Evolutionary conservation across 2,888 invertebrate species (phyloP).

Genomic region (Patella caerulea): DNA sequence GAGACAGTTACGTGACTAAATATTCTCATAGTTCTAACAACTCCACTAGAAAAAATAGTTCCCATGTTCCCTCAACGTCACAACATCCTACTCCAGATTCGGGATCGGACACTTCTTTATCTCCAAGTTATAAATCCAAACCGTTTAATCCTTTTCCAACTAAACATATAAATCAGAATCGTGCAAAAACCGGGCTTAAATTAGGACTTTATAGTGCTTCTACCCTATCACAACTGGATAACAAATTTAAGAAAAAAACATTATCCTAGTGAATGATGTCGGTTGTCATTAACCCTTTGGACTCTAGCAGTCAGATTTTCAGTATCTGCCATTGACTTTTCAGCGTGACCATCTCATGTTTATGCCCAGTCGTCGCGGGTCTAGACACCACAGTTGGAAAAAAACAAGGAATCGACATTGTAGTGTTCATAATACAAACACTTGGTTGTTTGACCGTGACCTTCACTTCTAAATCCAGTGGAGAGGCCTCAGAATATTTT

Average conservation of each 20-base stretch:
- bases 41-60: neutral
- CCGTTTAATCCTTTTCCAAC: conserved; percentile 68
- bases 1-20: conserved; percentile 15
- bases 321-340: no score
- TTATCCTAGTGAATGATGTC: no score
- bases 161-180: conserved; percentile 63
- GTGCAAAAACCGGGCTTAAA: conserved; percentile 65
- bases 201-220: conserved; percentile 68
- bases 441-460: no score
- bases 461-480: no score
- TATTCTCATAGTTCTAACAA: conserved; percentile 22
- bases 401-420: no score
- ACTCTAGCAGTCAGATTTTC: no score
- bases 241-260: conserved; percentile 31
- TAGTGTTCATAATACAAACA: no score
- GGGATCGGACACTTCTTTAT: neutral
- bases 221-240: conserved; percentile 51
- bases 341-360: no score
- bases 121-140: conserved; percentile 35
- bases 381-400: no score
- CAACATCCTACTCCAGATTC: conserved; percentile 14
- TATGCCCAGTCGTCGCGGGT: no score
- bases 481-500: no score
- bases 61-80: conserved; percentile 10
- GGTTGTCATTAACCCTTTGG: no score